These are phyloP conservation scores for Carlito syrichta DNA, from an alignment of 2,113 vertebrate genomes.

Conservation along the genomic window DNA sequence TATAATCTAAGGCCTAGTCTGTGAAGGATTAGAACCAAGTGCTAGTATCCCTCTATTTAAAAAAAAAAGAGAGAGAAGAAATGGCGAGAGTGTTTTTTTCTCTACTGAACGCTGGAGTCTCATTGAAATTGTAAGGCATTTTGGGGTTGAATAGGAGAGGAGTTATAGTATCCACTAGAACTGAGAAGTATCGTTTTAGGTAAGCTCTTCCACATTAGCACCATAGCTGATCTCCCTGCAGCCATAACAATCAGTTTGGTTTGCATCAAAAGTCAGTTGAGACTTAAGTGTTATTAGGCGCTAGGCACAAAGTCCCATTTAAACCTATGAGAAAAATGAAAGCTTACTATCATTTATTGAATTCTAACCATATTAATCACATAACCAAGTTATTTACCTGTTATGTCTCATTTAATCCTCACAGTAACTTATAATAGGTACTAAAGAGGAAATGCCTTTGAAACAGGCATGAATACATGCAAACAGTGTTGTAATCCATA, in stretches of 20 bases:
- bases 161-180: background rate
- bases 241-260: background rate
- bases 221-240: background rate
- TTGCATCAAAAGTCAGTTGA: background rate
- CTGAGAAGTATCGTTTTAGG: background rate
- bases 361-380: conserved; percentile 10
- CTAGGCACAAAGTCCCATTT: background rate
- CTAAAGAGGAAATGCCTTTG: background rate
- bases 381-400: conserved; percentile 8
- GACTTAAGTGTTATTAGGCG: background rate
- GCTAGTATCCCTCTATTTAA: background rate
- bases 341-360: conserved; percentile 1
- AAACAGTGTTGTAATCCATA: background rate
- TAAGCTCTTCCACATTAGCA: background rate
- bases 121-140: background rate
- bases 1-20: background rate
- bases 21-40: background rate
- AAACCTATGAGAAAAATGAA: background rate
- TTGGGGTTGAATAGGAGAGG: background rate
- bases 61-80: background rate
- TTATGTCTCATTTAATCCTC: conserved; percentile 20
- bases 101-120: background rate
- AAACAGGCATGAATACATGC: background rate
- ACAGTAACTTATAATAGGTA: background rate
- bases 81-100: background rate